phyloP scores from a whole-genome alignment of 2,797 vertebrate genomes.

The Hyperoplus immaculatus region DNA sequence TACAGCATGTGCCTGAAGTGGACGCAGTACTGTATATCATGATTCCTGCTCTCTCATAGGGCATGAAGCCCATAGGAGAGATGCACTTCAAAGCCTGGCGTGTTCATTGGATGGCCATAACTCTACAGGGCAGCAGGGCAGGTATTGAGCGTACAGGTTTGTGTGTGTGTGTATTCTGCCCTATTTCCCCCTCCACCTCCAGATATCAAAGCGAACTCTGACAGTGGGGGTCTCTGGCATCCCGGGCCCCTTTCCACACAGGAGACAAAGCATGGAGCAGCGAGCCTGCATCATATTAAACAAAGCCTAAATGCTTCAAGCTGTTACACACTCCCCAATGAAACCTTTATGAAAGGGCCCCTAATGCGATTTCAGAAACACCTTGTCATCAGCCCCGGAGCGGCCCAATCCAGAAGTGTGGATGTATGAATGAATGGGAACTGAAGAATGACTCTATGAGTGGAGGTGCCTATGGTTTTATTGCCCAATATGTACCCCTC shows the following conservation, averaged over 20 bases:
- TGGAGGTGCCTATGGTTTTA: slow-evolving; percentile 65
- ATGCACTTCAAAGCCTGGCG: slow-evolving; percentile 71
- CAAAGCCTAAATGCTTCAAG: slow-evolving; percentile 88
- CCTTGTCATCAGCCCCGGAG: slow-evolving; percentile 81
- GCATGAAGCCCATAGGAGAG: slow-evolving; percentile 38
- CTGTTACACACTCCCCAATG: slow-evolving; percentile 86
- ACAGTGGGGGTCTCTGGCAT: slow-evolving; percentile 77
- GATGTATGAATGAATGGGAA: slow-evolving; percentile 69
- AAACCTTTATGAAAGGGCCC: slow-evolving; percentile 87
- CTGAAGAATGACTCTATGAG: slow-evolving; percentile 50
- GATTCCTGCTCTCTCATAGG: slow-evolving; percentile 37
- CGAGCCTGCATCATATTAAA: slow-evolving; percentile 85
- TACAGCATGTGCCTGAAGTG: slow-evolving; percentile 51
- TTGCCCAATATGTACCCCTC: slow-evolving; percentile 52
- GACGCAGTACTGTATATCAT: slow-evolving; percentile 60
- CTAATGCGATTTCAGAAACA: slow-evolving; percentile 88
- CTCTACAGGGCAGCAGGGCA: slow-evolving; percentile 60
- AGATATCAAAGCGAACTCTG: slow-evolving; percentile 83
- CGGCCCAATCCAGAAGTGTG: slow-evolving; percentile 69
- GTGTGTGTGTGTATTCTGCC: slow-evolving; percentile 60
- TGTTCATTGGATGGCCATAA: slow-evolving; percentile 53
- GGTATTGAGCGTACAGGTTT: slow-evolving; percentile 51
- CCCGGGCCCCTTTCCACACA: slow-evolving; percentile 74
- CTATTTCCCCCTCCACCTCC: slow-evolving; percentile 71
- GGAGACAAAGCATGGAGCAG: slow-evolving; percentile 77